phyloP scores from a whole-genome alignment of 2,888 invertebrate genomes.

The Mythimna pallens region DNA sequence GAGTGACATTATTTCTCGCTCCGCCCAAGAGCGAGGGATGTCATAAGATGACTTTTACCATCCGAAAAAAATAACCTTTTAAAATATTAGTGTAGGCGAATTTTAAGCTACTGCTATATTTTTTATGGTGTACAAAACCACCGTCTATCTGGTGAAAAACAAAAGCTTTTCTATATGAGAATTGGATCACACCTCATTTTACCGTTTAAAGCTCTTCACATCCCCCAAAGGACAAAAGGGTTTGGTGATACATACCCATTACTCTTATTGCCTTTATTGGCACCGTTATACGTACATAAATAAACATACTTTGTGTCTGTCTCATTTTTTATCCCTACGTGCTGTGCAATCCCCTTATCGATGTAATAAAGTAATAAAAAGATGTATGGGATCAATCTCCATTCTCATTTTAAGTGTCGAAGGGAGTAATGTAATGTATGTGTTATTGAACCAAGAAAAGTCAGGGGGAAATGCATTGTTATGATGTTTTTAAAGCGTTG shows the following conservation, averaged over 20 bases:
- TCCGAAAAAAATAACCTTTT: too few relatives aligned
- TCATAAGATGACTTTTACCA: too few relatives aligned
- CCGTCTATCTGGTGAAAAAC: too few relatives aligned
- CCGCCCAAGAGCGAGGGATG: too few relatives aligned
- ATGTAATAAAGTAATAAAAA: slow-evolving; percentile 58
- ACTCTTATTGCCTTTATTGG: slow-evolving; percentile 59
- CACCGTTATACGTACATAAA: slow-evolving; percentile 57
- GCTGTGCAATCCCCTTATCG: slow-evolving; percentile 39
- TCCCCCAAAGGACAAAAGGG: slow-evolving; percentile 36
- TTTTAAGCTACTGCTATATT: too few relatives aligned
- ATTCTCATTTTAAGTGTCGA: slow-evolving; percentile 46
- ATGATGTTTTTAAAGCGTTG: not conserved
- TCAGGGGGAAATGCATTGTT: not conserved
- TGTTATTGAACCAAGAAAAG: slow-evolving; percentile 13
- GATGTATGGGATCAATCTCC: slow-evolving; percentile 45
- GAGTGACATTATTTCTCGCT: too few relatives aligned
- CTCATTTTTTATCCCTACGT: slow-evolving; percentile 49
- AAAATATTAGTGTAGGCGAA: too few relatives aligned
- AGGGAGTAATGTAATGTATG: slow-evolving; percentile 16
- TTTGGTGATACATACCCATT: slow-evolving; percentile 51
- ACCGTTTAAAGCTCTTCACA: slow-evolving; percentile 36
- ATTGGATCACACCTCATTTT: slow-evolving; percentile 8
- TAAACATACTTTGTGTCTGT: slow-evolving; percentile 57
- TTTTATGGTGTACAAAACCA: too few relatives aligned
- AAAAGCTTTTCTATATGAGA: not conserved